These are phyloP conservation scores for Emys orbicularis DNA, from an alignment of 2,797 vertebrate species.

Conservation along the genomic window DNA sequence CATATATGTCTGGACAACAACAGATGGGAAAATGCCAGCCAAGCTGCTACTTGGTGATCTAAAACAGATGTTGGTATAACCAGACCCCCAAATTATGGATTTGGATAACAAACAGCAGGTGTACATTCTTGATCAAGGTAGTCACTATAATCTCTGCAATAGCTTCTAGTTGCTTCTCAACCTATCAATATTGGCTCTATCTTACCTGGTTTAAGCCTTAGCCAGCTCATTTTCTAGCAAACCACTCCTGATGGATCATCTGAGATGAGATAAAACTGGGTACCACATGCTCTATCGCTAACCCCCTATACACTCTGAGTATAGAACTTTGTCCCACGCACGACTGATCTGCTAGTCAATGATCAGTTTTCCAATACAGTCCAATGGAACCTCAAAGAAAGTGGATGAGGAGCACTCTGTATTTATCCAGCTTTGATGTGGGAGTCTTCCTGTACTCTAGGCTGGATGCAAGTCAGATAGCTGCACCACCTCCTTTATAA, in stretches of 20 bases:
- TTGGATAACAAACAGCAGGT: slow-evolving; percentile 19
- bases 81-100: not conserved
- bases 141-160: not conserved
- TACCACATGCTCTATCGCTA: not conserved
- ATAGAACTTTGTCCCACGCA: not conserved
- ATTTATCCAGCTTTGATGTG: not conserved
- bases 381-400: not conserved
- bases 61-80: not conserved
- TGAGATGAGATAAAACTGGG: not conserved
- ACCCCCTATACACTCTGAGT: not conserved
- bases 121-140: not conserved
- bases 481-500: not conserved
- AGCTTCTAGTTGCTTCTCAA: not conserved
- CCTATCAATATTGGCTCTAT: not conserved
- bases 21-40: not conserved
- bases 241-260: not conserved
- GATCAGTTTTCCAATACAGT: not conserved
- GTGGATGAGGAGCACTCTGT: not conserved
- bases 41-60: not conserved
- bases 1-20: not conserved
- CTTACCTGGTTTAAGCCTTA: not conserved
- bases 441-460: not conserved
- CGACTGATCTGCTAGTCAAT: rapidly evolving
- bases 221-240: not conserved
- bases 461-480: not conserved